Conservation (phyloP, 2,888 invertebrate species). For the Aproaerema taeniolella region DNA sequence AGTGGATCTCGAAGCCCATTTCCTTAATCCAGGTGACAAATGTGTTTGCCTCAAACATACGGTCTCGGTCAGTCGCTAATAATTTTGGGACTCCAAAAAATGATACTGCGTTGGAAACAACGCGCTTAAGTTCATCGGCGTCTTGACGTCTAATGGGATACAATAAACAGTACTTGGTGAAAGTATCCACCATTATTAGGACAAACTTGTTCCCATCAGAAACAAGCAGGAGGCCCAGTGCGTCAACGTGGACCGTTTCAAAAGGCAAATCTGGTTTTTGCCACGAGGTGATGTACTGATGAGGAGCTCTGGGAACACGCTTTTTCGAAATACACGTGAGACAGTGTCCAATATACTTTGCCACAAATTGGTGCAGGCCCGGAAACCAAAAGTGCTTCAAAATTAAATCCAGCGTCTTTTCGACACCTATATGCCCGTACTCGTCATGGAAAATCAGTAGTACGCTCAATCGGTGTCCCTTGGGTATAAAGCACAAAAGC, state of each 20-base stretch:
- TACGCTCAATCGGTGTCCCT: constrained; percentile 19
- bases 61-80: constrained; percentile 1
- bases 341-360: constrained; percentile 6
- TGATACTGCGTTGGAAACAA: not conserved
- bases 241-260: constrained; percentile 15
- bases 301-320: constrained; percentile 3
- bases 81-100: constrained; percentile 2
- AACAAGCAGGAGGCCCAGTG: constrained; percentile 14
- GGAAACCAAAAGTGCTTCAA: constrained; percentile 18
- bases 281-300: constrained; percentile 10
- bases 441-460: constrained; percentile 20
- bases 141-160: constrained; percentile 11
- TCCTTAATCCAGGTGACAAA: constrained; percentile 9
- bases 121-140: constrained; percentile 2
- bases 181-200: constrained; percentile 12
- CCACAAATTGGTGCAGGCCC: constrained; percentile 5
- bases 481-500: constrained; percentile 19
- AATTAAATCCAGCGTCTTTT: constrained; percentile 14
- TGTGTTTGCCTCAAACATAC: constrained; percentile 3
- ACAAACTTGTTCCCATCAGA: constrained; percentile 18
- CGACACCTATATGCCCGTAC: constrained; percentile 6
- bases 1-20: constrained; percentile 15
- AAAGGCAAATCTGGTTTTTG: constrained; percentile 6
- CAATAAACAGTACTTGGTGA: constrained; percentile 9
- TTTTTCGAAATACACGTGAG: constrained; percentile 6